phyloP scores from a whole-genome alignment of 2,888 invertebrate genomes.

The Epinotia nisella region DNA sequence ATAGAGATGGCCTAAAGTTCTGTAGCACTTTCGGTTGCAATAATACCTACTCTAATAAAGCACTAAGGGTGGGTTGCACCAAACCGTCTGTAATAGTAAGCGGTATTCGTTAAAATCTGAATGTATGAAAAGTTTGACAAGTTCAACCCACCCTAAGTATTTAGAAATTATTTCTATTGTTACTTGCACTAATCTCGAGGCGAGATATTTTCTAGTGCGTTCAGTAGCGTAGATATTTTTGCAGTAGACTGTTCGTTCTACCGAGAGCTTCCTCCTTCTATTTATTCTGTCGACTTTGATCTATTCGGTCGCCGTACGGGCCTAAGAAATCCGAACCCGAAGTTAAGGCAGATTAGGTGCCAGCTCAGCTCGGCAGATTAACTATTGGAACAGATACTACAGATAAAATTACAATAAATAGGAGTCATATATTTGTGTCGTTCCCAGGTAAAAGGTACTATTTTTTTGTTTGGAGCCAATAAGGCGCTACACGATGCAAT shows the following conservation, averaged over 20 bases:
- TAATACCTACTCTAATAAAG: neutral
- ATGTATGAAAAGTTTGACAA: no score
- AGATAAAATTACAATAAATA: slow-evolving; percentile 33
- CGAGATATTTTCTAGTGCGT: neutral
- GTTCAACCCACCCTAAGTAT: no score
- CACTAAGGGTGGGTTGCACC: no score
- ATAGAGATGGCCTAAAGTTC: neutral
- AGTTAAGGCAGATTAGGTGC: neutral
- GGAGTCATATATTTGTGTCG: neutral
- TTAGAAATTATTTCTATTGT: no score
- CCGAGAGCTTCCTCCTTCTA: no score
- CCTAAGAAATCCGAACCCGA: neutral
- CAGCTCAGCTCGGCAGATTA: neutral
- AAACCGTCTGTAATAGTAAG: no score
- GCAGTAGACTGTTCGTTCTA: neutral
- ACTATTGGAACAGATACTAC: neutral
- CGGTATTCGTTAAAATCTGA: no score
- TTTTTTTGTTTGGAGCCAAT: neutral
- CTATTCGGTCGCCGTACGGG: neutral
- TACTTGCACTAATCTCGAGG: neutral
- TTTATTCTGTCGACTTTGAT: no score
- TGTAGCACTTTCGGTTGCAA: neutral
- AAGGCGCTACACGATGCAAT: neutral
- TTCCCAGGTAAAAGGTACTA: neutral
- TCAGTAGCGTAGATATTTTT: slow-evolving; percentile 1